These are phyloP conservation scores for Apistogramma diplotaenia DNA, from an alignment of 2,113 vertebrate species.

Conservation along the genomic window DNA sequence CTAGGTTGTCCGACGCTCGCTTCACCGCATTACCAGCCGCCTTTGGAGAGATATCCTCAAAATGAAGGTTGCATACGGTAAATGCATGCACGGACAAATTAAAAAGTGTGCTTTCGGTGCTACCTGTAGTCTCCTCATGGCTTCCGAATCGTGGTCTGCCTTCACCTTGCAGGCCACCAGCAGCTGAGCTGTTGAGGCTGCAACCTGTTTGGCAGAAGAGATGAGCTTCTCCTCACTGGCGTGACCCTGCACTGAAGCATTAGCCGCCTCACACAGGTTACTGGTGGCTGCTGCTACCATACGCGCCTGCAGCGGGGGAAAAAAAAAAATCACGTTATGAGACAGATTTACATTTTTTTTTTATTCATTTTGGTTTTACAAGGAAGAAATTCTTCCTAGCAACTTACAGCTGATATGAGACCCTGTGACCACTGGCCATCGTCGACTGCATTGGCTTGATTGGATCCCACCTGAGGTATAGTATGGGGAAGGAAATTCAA, in stretches of 20 bases:
- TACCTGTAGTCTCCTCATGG: conserved; percentile 97
- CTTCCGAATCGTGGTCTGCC: conserved; percentile 95
- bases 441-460: conserved; percentile 92
- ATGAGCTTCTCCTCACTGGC: conserved; percentile 99
- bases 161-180: conserved; percentile 99
- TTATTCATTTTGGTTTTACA: not conserved
- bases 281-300: conserved; percentile 98
- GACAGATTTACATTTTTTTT: not conserved
- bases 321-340: not conserved
- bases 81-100: not conserved
- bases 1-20: conserved; percentile 96
- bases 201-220: conserved; percentile 97
- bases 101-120: not conserved
- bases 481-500: not conserved
- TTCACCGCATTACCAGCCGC: conserved; percentile 98
- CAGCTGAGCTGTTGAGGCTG: conserved; percentile 95
- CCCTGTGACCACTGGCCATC: conserved; percentile 99
- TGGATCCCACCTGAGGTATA: conserved; percentile 88
- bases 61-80: not conserved
- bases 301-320: conserved; percentile 79
- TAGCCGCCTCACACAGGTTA: conserved; percentile 95
- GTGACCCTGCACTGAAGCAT: conserved; percentile 95
- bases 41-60: conserved; percentile 63
- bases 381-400: not conserved
- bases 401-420: conserved; percentile 92